Conservation (phyloP, 2,797 vertebrate species). For the Carapus acus region DNA sequence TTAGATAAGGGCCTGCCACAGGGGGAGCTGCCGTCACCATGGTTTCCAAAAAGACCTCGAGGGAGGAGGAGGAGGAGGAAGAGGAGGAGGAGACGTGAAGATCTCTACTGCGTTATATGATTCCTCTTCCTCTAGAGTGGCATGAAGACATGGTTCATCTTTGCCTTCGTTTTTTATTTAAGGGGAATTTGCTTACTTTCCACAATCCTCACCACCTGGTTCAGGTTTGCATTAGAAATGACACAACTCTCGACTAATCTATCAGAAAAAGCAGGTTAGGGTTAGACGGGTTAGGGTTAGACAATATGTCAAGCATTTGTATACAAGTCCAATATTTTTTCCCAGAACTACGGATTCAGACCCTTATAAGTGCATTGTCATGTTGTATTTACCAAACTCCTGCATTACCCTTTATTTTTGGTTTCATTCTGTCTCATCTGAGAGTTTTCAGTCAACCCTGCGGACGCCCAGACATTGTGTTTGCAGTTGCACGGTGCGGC, state of each 20-base stretch:
- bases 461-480: too few relatives aligned
- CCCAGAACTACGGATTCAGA: not conserved
- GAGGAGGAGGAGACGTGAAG: slow-evolving; percentile 51
- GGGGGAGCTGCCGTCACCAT: slow-evolving; percentile 64
- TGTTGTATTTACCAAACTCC: not conserved
- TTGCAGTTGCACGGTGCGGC: too few relatives aligned
- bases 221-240: too few relatives aligned
- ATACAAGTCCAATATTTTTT: not conserved
- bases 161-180: slow-evolving; percentile 18
- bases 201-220: too few relatives aligned
- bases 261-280: too few relatives aligned
- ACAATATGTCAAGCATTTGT: not conserved
- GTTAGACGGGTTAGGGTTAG: too few relatives aligned
- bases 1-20: slow-evolving; percentile 64
- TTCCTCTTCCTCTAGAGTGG: slow-evolving; percentile 31
- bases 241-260: too few relatives aligned
- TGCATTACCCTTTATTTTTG: too few relatives aligned
- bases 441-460: too few relatives aligned
- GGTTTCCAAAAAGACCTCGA: slow-evolving; percentile 56
- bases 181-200: slow-evolving; percentile 14
- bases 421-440: too few relatives aligned
- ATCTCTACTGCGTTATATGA: slow-evolving; percentile 46
- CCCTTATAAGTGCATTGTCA: not conserved
- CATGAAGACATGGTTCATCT: slow-evolving; percentile 39
- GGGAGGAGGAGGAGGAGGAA: slow-evolving; percentile 58